These are phyloP conservation scores for Chelon labrosus DNA, from an alignment of 2,797 vertebrate species.

Conservation along the genomic window DNA sequence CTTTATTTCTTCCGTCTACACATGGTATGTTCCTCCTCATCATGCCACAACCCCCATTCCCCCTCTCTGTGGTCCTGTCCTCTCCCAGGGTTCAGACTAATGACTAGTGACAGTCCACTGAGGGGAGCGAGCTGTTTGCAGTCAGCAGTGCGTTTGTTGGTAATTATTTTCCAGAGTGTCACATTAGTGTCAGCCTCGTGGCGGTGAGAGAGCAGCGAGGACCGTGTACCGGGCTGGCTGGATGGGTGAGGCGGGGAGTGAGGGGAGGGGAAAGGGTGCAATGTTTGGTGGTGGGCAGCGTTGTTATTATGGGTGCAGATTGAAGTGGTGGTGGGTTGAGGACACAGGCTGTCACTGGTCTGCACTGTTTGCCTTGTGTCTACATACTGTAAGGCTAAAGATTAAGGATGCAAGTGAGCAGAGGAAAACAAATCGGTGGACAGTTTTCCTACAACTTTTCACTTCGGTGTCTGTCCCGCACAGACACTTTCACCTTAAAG, in stretches of 20 bases:
- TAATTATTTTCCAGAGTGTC: slow-evolving; percentile 99
- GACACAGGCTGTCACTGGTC: slow-evolving; percentile 69
- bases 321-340: slow-evolving; percentile 53
- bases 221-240: slow-evolving; percentile 61
- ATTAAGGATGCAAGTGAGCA: slow-evolving; percentile 40
- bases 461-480: slow-evolving; percentile 18
- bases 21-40: slow-evolving; percentile 49
- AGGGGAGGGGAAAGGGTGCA: slow-evolving; percentile 65
- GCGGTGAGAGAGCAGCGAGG: slow-evolving; percentile 91
- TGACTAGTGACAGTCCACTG: slow-evolving; percentile 96
- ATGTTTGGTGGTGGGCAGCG: slow-evolving; percentile 72
- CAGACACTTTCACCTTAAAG: slow-evolving; percentile 1
- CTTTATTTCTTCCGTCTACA: slow-evolving; percentile 54
- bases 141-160: slow-evolving; percentile 98
- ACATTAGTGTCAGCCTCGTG: slow-evolving; percentile 97
- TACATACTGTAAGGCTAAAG: slow-evolving; percentile 27
- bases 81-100: slow-evolving; percentile 88
- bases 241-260: slow-evolving; percentile 50
- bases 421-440: background rate
- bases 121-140: slow-evolving; percentile 96
- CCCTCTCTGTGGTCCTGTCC: slow-evolving; percentile 69
- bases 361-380: slow-evolving; percentile 67
- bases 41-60: slow-evolving; percentile 28
- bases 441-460: slow-evolving; percentile 15
- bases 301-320: slow-evolving; percentile 62